These are phyloP conservation scores for Exephanes ischioxanthus DNA, from an alignment of 2,888 invertebrate genomes.

Conservation along the genomic window DNA sequence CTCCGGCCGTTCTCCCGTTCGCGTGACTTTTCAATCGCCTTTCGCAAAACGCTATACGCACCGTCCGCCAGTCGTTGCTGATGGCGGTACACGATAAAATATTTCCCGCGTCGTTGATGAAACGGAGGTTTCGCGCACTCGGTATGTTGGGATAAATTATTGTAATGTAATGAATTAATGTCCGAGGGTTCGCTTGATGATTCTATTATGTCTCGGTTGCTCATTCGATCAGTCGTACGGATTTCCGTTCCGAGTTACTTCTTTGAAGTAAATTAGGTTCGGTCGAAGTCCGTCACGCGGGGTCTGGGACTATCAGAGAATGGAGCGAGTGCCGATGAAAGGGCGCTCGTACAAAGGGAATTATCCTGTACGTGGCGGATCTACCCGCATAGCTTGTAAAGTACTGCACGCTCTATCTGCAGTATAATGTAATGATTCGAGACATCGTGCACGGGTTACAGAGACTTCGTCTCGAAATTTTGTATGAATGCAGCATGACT, in stretches of 20 bases:
- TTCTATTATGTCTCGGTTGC: neutral
- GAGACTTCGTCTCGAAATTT: neutral
- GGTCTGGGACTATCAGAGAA: neutral
- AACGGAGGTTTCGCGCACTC: neutral
- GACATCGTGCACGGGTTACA: neutral
- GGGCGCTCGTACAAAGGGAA: slow-evolving; percentile 16
- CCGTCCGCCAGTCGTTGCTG: neutral
- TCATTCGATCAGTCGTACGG: slow-evolving; percentile 14
- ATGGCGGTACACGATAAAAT: neutral
- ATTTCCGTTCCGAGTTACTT: neutral
- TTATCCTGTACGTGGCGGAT: neutral
- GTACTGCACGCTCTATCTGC: neutral
- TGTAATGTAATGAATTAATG: neutral
- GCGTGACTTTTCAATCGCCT: slow-evolving; percentile 12
- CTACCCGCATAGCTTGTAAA: neutral
- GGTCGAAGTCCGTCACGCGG: slow-evolving; percentile 10
- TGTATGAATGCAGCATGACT: neutral
- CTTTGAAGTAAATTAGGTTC: slow-evolving; percentile 25
- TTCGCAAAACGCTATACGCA: neutral
- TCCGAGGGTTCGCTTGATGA: neutral
- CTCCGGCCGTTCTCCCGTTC: neutral
- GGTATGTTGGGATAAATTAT: neutral
- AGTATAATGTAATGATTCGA: neutral
- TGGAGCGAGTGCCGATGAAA: slow-evolving; percentile 6
- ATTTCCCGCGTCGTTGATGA: neutral